phyloP scores from a whole-genome alignment of 2,888 invertebrate species.

The Nasonovia ribisnigri region DNA sequence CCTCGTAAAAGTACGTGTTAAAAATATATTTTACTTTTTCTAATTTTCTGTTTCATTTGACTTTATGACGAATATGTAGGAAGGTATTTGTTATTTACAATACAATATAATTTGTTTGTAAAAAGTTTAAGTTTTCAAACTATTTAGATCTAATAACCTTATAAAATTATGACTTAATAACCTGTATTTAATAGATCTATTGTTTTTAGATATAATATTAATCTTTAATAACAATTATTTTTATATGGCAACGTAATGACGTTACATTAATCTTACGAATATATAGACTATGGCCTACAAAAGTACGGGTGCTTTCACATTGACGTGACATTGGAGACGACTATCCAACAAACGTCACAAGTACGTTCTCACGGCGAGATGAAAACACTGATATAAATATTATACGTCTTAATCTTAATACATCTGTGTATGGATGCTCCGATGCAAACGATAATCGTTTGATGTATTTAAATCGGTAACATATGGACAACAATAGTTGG shows the following conservation, averaged over 20 bases:
- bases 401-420: neutral
- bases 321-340: constrained; percentile 28
- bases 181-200: neutral
- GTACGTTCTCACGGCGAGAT: constrained; percentile 20
- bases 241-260: neutral
- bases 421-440: neutral
- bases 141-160: neutral
- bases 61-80: neutral
- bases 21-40: neutral
- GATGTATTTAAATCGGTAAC: constrained; percentile 4
- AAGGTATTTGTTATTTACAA: neutral
- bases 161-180: neutral
- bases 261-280: constrained; percentile 26
- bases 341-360: neutral
- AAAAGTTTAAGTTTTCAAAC: neutral
- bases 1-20: neutral
- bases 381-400: constrained; percentile 38
- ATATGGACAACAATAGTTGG: no score
- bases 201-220: neutral
- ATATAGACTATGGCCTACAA: neutral
- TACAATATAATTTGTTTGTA: neutral
- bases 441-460: constrained; percentile 9
- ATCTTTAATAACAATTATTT: constrained; percentile 1
- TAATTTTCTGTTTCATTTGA: neutral
- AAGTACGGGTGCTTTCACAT: constrained; percentile 28